These are phyloP conservation scores for Drosophila bifasciata DNA, from an alignment of 1,140 invertebrate species.

Conservation along the genomic window DNA sequence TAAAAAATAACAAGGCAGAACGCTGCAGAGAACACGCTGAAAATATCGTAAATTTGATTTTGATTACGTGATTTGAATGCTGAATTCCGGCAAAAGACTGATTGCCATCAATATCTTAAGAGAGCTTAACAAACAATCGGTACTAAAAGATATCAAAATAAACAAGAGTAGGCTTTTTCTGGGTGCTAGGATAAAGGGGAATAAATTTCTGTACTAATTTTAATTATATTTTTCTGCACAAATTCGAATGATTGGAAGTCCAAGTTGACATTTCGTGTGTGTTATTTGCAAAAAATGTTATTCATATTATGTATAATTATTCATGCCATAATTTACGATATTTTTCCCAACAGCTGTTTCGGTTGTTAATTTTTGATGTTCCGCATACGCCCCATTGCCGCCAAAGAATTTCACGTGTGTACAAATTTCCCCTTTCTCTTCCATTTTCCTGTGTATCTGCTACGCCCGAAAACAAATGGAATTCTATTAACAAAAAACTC, in stretches of 20 bases:
- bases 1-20: conserved; percentile 46
- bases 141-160: background rate
- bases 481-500: conserved; percentile 41
- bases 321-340: conserved; percentile 34
- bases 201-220: background rate
- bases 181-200: too few species aligned
- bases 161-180: background rate
- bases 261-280: background rate
- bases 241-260: background rate
- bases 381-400: conserved; percentile 53
- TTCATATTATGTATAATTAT: conserved; percentile 53
- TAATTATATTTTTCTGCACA: background rate
- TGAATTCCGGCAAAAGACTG: background rate
- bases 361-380: conserved; percentile 49
- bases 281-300: conserved; percentile 39
- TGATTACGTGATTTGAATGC: conserved; percentile 40
- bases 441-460: background rate
- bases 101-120: background rate
- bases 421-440: conserved; percentile 17
- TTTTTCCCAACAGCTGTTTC: conserved; percentile 61
- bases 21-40: conserved; percentile 15
- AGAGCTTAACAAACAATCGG: too few species aligned
- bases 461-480: conserved; percentile 24
- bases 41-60: conserved; percentile 43
- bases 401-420: conserved; percentile 58